Conservation (phyloP, 2,113 vertebrate genomes). For the Cryptoleucopteryx plumbea region DNA sequence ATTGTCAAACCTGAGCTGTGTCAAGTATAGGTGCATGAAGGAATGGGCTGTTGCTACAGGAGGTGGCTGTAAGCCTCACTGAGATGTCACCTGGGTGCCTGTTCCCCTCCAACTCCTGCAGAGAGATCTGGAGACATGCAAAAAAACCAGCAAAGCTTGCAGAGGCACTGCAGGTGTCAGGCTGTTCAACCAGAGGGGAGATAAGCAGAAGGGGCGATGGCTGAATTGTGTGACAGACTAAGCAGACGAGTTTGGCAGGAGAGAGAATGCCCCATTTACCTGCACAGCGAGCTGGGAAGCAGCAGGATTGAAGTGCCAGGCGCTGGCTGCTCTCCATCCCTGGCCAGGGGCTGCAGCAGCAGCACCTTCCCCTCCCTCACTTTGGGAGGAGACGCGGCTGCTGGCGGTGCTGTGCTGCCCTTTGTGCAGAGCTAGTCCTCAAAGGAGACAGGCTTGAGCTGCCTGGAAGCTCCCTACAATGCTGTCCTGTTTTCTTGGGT, state of each 20-base stretch:
- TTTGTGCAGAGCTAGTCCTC: neutral
- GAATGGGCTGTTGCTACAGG: neutral
- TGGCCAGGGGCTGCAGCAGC: neutral
- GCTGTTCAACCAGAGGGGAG: neutral
- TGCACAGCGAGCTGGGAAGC: neutral
- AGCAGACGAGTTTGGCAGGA: neutral
- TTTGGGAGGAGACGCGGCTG: neutral
- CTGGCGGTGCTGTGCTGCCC: accelerated
- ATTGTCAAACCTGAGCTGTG: neutral
- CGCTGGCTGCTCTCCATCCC: neutral
- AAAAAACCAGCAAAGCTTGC: neutral
- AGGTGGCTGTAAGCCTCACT: neutral
- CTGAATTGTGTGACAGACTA: neutral
- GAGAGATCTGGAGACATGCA: neutral
- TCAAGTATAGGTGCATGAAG: neutral
- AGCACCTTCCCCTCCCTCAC: neutral
- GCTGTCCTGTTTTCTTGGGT: neutral
- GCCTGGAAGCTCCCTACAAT: neutral
- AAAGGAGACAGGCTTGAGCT: neutral
- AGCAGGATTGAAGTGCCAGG: neutral
- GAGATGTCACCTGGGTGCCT: neutral
- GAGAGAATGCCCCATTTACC: too few relatives aligned
- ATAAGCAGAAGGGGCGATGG: neutral
- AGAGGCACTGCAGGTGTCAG: neutral
- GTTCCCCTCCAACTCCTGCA: neutral